A percentile compares a stretch with the other conserved stretches of the same genome.
Evolutionary conservation across 2,888 invertebrate species (phyloP).

Genomic region (Platycnemis pennipes): DNA sequence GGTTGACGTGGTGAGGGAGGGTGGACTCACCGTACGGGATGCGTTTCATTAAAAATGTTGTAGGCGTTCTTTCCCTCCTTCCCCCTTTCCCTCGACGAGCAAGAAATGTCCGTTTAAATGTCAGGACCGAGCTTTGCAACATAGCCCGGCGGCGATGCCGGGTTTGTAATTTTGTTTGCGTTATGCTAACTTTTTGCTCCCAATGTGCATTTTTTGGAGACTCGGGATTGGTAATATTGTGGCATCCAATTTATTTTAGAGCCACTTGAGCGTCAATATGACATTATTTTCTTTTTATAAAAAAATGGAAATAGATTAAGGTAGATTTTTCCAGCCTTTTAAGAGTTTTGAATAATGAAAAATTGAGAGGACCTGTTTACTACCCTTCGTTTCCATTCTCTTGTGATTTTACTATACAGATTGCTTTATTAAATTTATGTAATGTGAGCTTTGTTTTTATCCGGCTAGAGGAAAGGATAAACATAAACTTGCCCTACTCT

Average conservation of each 20-base stretch:
- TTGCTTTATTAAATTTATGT: too few relatives aligned
- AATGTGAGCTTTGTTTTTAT: too few relatives aligned
- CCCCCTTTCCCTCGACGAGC: not conserved
- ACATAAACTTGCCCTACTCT: not conserved
- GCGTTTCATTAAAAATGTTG: conserved; percentile 36
- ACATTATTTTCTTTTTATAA: too few relatives aligned
- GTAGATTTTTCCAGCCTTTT: too few relatives aligned
- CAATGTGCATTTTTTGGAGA: not conserved
- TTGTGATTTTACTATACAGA: too few relatives aligned
- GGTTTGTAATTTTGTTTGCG: not conserved
- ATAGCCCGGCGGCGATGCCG: not conserved
- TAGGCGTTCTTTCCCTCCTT: not conserved
- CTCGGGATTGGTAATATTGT: too few relatives aligned
- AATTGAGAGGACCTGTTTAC: too few relatives aligned
- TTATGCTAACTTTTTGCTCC: not conserved
- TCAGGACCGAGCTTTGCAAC: not conserved
- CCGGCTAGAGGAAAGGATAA: not conserved
- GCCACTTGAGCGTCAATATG: too few relatives aligned
- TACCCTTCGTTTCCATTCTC: not conserved
- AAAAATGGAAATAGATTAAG: too few relatives aligned
- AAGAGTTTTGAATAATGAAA: too few relatives aligned
- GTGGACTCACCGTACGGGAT: not conserved
- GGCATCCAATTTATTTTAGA: too few relatives aligned
- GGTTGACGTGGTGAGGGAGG: not conserved
- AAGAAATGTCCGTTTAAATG: conserved; percentile 8